Percentiles rank a stretch among this genome's conserved stretches.
Conservation (phyloP, 2,888 invertebrate genomes). For the Drosophila neotestacea region DNA sequence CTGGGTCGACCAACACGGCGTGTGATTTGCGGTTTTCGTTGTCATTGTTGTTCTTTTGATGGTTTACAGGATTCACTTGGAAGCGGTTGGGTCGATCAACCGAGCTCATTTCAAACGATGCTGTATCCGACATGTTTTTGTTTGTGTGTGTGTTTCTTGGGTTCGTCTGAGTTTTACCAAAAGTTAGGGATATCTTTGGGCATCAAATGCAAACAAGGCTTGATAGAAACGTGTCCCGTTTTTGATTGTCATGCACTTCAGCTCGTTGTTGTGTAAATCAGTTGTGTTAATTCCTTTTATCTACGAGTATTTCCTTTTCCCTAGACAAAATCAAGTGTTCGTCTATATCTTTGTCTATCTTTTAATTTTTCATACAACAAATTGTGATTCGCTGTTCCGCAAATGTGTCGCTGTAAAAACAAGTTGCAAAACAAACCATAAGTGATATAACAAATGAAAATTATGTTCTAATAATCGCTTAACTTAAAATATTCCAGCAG, state of each 20-base stretch:
- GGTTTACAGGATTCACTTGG: slow-evolving; percentile 85
- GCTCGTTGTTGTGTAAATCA: slow-evolving; percentile 21
- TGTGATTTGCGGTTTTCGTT: slow-evolving; percentile 68
- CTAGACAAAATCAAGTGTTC: slow-evolving; percentile 19
- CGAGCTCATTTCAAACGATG: slow-evolving; percentile 84
- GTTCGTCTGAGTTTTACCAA: slow-evolving; percentile 22
- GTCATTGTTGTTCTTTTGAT: slow-evolving; percentile 80
- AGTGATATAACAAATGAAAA: not conserved
- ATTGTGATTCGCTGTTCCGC: slow-evolving; percentile 4
- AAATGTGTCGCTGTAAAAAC: slow-evolving; percentile 35
- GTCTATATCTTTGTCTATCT: not conserved
- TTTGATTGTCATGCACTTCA: slow-evolving; percentile 15
- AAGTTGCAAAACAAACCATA: slow-evolving; percentile 12
- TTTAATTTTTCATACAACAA: slow-evolving; percentile 10
- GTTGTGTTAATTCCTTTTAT: slow-evolving; percentile 34
- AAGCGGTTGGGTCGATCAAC: slow-evolving; percentile 85
- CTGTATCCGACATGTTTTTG: slow-evolving; percentile 81
- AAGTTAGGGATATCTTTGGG: slow-evolving; percentile 30
- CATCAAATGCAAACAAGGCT: slow-evolving; percentile 44
- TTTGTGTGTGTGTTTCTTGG: slow-evolving; percentile 13
- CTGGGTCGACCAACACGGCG: slow-evolving; percentile 25
- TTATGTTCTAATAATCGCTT: not conserved
- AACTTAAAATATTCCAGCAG: not conserved
- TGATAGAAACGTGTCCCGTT: not conserved
- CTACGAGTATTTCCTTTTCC: slow-evolving; percentile 15